phyloP scores from a whole-genome alignment of 2,888 invertebrate genomes.

The Choreutis nemorana region DNA sequence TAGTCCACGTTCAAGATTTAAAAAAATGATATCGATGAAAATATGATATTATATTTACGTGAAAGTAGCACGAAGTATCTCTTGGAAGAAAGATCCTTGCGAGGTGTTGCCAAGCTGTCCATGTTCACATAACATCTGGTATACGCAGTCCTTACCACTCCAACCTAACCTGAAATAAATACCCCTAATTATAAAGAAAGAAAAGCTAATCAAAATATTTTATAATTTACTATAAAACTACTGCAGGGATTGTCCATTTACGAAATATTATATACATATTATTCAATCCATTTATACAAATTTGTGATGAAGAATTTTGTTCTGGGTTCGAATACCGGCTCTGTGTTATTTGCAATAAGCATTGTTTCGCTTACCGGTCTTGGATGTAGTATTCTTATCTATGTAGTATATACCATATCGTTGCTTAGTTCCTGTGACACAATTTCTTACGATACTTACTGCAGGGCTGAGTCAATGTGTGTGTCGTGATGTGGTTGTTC shows the following conservation, averaged over 20 bases:
- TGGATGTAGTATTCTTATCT: too few species aligned
- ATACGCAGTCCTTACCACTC: slow-evolving; percentile 66
- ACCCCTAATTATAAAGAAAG: slow-evolving; percentile 8
- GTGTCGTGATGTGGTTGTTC: too few species aligned
- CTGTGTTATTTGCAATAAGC: too few species aligned
- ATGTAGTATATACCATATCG: too few species aligned
- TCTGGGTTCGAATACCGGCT: neutral
- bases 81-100: slow-evolving; percentile 68
- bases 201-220: slow-evolving; percentile 1
- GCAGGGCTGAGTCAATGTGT: too few species aligned
- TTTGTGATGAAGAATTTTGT: neutral
- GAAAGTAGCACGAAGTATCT: slow-evolving; percentile 71
- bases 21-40: neutral
- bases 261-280: neutral
- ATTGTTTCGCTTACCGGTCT: too few species aligned
- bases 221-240: too few species aligned
- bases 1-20: neutral
- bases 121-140: slow-evolving; percentile 69
- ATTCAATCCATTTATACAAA: neutral
- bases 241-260: too few species aligned
- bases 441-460: too few species aligned
- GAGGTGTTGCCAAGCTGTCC: slow-evolving; percentile 34
- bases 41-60: slow-evolving; percentile 55
- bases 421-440: too few species aligned
- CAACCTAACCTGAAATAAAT: slow-evolving; percentile 51